Evolutionary conservation across 1,140 invertebrate genomes (phyloP), one percentile per base, ranked within the genome.

Genomic region (Drosophila orosa): DNA sequence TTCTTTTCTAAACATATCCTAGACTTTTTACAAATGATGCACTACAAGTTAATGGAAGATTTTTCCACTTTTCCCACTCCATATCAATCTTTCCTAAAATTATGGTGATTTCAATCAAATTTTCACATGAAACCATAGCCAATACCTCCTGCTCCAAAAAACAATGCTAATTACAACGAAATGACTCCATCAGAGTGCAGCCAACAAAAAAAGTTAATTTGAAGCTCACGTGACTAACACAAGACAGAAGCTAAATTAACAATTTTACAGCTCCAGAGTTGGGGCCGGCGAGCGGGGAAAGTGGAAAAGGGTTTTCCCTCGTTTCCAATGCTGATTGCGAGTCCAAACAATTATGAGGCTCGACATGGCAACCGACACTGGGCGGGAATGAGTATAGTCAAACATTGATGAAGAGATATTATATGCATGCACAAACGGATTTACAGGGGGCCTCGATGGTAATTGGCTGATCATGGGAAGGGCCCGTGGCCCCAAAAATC

Each of bases 211-310:
- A 79, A 69, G 74, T 77, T 76, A 83, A 87, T 87, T 87, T 72
- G 47, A 72, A 48, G 83, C 58, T 87, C 83, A 86, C 83, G 83
- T 89, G 83, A 89, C 84, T 76, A 83, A 77, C 61, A 81, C 72
- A 79, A 86, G 56, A 84, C 79, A 87, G 84, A 79, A 87, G 83
- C 83, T 67, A 83, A 84, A 84, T 86, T 83, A 87, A 84, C 80
- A 80, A 84, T 87, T 87, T 87, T 84, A 87, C 84, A 80, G 84
- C 84, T 87, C 68, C 63, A 22, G 0, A 22, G 76, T 61, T 52
- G 37, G 37, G 22, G 35, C 17, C 9, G 57, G 25, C 19, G 13
- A 1, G 27, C 50, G 58, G 22, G 72, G 22, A 52, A 75, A 66
- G 65, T 15, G 50, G 35, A 52, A 76, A 66, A 67, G 61, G 73